These are phyloP conservation scores for Idris sp. DNA, from an alignment of 1,140 invertebrate species.

Conservation along the genomic window DNA sequence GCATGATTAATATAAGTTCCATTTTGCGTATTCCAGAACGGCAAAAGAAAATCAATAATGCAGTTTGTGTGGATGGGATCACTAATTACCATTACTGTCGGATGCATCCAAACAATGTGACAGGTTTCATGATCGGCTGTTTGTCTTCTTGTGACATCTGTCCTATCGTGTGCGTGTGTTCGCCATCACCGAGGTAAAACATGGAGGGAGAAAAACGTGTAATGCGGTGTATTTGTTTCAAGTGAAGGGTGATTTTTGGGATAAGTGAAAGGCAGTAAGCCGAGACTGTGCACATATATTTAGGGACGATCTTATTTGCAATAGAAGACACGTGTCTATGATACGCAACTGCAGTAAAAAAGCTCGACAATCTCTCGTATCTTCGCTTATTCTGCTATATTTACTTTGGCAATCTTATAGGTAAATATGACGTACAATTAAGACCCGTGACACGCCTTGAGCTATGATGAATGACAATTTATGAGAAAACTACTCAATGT, in stretches of 20 bases:
- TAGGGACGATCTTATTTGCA: slow-evolving; percentile 38
- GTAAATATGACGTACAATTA: slow-evolving; percentile 42
- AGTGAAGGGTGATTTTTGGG: slow-evolving; percentile 56
- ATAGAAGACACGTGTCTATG: slow-evolving; percentile 42
- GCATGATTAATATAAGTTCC: slow-evolving; percentile 32
- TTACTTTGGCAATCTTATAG: slow-evolving; percentile 39
- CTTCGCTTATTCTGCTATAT: slow-evolving; percentile 10
- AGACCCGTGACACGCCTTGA: slow-evolving; percentile 29
- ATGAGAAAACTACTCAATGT: slow-evolving; percentile 18
- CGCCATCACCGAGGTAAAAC: slow-evolving; percentile 36
- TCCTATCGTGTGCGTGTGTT: slow-evolving; percentile 49
- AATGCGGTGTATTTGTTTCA: slow-evolving; percentile 45
- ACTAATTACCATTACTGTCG: slow-evolving; percentile 62
- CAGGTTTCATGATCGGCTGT: slow-evolving; percentile 62
- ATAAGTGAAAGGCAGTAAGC: slow-evolving; percentile 63
- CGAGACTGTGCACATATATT: slow-evolving; percentile 41
- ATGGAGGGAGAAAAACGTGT: slow-evolving; percentile 30
- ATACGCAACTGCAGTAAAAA: slow-evolving; percentile 40
- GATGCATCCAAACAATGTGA: slow-evolving; percentile 59
- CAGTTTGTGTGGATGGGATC: slow-evolving; percentile 35
- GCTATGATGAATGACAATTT: slow-evolving; percentile 24
- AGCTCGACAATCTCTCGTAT: slow-evolving; percentile 13
- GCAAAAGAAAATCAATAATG: slow-evolving; percentile 56
- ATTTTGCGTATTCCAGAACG: slow-evolving; percentile 22
- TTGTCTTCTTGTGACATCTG: slow-evolving; percentile 63